Evolutionary conservation across 92 coral and sea anemone species (phyloP), one percentile per base, ranked within the genome.

Genomic region (Virgularia gustaviana): DNA sequence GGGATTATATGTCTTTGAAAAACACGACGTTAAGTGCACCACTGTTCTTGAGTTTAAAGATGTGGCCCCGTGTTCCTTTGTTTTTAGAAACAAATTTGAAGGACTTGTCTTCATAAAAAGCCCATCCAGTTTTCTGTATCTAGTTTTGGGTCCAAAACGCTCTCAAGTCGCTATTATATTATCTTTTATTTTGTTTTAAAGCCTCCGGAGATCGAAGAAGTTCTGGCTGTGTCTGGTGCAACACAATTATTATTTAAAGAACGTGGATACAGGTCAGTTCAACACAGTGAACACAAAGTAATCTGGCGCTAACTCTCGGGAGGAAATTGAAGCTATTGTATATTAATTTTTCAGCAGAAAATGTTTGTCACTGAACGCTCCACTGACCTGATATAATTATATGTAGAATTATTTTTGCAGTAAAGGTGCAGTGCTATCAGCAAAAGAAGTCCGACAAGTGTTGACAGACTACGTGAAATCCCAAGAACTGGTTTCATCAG

Each of bases 201-300:
- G 97, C 90, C 90, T 53, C 99, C 99, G 12, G 43, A 76, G 38
- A 89, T 94, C 56, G 90, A 89, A 76, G 99, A 94, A 45, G 58
- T 89, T 79, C 86, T 84, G 33, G 81, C 99, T 9, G 96, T 94
- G 23, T 94, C 99, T 12, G 99, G 90, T 33, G 77, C 90, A 15
- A 22, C 85, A 34, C 68, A 79, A 10, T 72, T 78, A 4, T 58
- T 94, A 52, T 94, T 89, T 66, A 54, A 85, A 53, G 81, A 78
- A 61, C 72, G 62, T 71, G 99, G 99, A 25, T 80, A 78, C 45
- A 78, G 53, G 99, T 94, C 77, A 73, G 88, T 63, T 63, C 6
- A n/a, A n/a, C n/a, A n/a, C n/a, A n/a, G n/a, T n/a, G n/a, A n/a
- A n/a, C n/a, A 51, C n/a, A n/a, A n/a, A n/a, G n/a, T n/a, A n/a